phyloP scores from a whole-genome alignment of 2,797 vertebrate genomes.

The Enteromius afrohamiltoni region DNA sequence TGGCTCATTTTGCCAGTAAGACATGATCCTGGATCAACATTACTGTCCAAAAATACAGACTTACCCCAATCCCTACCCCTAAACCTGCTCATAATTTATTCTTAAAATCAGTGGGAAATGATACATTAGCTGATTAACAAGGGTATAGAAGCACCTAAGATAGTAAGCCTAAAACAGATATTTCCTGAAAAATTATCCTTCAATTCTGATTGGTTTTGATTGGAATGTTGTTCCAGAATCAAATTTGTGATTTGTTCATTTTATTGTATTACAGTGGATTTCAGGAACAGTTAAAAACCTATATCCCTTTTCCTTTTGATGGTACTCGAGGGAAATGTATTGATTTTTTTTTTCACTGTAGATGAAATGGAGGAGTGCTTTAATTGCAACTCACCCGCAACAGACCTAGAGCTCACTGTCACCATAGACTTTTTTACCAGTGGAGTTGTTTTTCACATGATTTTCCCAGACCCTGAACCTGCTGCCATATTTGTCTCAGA shows the following conservation, averaged over 20 bases:
- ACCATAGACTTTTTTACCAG: background rate
- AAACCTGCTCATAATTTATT: too few species aligned
- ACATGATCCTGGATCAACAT: too few species aligned
- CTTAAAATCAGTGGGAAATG: too few species aligned
- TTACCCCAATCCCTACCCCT: too few species aligned
- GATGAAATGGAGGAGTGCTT: background rate
- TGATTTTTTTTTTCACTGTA: background rate
- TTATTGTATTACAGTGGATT: background rate
- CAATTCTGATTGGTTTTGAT: too few species aligned
- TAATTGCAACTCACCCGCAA: background rate
- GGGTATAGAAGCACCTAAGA: too few species aligned
- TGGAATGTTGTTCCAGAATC: too few species aligned
- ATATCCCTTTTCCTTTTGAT: background rate
- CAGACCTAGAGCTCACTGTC: background rate
- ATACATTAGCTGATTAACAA: too few species aligned
- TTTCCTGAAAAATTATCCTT: too few species aligned
- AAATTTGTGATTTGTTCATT: background rate
- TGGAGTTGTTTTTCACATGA: background rate
- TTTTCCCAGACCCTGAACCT: background rate
- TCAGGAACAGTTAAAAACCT: background rate
- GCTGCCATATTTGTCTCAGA: background rate
- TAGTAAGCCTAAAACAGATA: too few species aligned
- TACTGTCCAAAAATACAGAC: too few species aligned
- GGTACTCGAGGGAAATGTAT: background rate
- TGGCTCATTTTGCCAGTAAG: too few species aligned